Base-by-base conservation (phyloP, 2,797 vertebrate species). In the Choloepus didactylus region DNA sequence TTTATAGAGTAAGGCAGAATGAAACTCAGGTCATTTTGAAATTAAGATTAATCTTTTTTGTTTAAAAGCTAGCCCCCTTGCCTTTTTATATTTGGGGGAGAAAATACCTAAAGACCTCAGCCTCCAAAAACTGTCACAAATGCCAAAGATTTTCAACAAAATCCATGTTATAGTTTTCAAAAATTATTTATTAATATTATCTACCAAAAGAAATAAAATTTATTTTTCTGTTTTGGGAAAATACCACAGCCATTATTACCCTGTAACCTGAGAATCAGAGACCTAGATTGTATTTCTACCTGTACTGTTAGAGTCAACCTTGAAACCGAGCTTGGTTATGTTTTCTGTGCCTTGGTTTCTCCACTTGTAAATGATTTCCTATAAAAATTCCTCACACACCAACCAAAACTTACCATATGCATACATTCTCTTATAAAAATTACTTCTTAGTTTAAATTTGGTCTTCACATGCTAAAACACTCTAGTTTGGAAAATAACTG, bases 11-110 rank as follows among this genome's bases (percentile, higher is more conserved):
- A 84, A n/a, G 79, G 59, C 18, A 88, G 41, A 91, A 93, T 91
- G 44, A 93, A 88, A 92, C 95, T 97, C 96, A 97, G 96, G 97
- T 97, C 84, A 93, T 86, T 93, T 94, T 95, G n/a, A 94, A 97
- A 93, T 76, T 92, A 82, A 91, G 56, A 96, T 69, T 66, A 77
- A 89, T 64, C n/a, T 82, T 95, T 94, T 92, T 92, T 92, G 51
- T 95, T 80, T 84, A 62, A 95, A 91, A 96, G 66, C 77, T 95
- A 88, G 49, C 86, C 96, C 29, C 44, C 41, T 44, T 96, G 62
- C 46, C 38, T 84, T 92, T 95, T 88, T 77, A 64, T 95, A 91
- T 89, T 93, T 69, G 2, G 8, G 54, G 77, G 18, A 11, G 73
- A 59, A 35, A 59, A 66, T 89, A 60, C 3, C 72, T 83, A 90